Conservation (phyloP, 92 coral and sea anemone species). For the Zoanthus gigantus region DNA sequence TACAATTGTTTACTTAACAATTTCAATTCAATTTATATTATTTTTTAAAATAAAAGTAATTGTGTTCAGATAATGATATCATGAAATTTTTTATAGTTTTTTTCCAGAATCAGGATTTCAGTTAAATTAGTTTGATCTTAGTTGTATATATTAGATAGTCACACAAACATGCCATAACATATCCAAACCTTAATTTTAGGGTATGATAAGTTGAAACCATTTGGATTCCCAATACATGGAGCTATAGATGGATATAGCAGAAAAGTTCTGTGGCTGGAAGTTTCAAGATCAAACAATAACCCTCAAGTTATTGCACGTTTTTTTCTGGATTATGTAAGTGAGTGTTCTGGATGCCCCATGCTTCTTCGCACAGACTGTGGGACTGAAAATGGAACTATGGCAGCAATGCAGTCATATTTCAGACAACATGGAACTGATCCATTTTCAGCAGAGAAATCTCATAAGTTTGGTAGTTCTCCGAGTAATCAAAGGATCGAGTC, state of each 20-base stretch:
- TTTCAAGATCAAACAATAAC: slow-evolving; percentile 5
- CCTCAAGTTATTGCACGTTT: background rate
- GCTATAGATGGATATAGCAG: slow-evolving; percentile 12
- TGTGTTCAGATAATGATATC: background rate
- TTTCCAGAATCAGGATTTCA: slow-evolving; percentile 1
- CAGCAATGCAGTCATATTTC: slow-evolving; percentile 12
- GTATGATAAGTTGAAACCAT: background rate
- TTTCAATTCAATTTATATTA: too few relatives aligned
- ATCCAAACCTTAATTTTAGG: slow-evolving; percentile 18
- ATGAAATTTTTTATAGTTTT: background rate
- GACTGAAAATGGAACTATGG: slow-evolving; percentile 22
- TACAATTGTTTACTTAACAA: background rate
- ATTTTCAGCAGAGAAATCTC: slow-evolving; percentile 39
- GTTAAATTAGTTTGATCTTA: slow-evolving; percentile 1
- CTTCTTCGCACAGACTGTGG: slow-evolving; percentile 6
- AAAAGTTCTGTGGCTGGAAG: slow-evolving; percentile 1
- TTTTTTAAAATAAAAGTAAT: too few relatives aligned
- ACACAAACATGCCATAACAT: slow-evolving; percentile 5
- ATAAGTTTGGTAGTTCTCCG: slow-evolving; percentile 48
- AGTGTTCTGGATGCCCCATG: slow-evolving; percentile 5
- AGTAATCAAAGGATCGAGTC: slow-evolving; percentile 53
- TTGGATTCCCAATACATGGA: background rate
- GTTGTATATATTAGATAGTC: slow-evolving; percentile 7
- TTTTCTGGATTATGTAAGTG: slow-evolving; percentile 1
- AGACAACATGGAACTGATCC: slow-evolving; percentile 17